Evolutionary conservation across 2,113 vertebrate species (phyloP).

Genomic region (Calidris pygmaea): DNA sequence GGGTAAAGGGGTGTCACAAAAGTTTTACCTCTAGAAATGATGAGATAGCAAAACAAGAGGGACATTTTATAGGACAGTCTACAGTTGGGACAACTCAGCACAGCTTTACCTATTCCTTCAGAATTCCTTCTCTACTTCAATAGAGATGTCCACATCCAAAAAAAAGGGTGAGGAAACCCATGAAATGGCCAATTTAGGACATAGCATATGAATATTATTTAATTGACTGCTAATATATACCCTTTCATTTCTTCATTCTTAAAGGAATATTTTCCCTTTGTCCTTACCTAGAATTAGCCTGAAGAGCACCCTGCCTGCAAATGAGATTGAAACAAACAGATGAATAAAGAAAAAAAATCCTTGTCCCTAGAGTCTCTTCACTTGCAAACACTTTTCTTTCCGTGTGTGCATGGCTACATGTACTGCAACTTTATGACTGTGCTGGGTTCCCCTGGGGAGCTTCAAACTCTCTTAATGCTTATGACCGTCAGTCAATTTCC

Average conservation of each 20-base stretch:
- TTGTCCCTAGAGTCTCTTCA: background rate
- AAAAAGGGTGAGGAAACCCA: background rate
- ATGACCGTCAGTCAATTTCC: slow-evolving; percentile 54
- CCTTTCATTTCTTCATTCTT: background rate
- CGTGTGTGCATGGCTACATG: background rate
- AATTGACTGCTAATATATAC: background rate
- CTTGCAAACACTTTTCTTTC: slow-evolving; percentile 32
- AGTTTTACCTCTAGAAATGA: background rate
- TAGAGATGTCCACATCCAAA: background rate
- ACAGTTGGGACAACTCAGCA: background rate
- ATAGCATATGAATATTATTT: background rate
- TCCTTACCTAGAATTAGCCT: background rate
- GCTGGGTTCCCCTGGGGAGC: background rate
- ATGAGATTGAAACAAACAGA: slow-evolving; percentile 1
- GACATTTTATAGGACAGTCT: background rate
- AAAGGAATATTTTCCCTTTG: background rate
- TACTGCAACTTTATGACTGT: slow-evolving; percentile 32
- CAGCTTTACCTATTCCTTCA: background rate
- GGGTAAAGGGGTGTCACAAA: accelerated
- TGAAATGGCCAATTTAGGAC: background rate
- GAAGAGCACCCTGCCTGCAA: background rate
- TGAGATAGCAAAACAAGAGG: background rate
- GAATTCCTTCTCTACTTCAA: background rate
- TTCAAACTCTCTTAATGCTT: slow-evolving; percentile 60
- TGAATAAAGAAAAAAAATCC: background rate